Percentiles rank a stretch among this genome's conserved stretches.
Evolutionary conservation across 1,140 invertebrate species (phyloP).

Genomic region (Sipha flava): DNA sequence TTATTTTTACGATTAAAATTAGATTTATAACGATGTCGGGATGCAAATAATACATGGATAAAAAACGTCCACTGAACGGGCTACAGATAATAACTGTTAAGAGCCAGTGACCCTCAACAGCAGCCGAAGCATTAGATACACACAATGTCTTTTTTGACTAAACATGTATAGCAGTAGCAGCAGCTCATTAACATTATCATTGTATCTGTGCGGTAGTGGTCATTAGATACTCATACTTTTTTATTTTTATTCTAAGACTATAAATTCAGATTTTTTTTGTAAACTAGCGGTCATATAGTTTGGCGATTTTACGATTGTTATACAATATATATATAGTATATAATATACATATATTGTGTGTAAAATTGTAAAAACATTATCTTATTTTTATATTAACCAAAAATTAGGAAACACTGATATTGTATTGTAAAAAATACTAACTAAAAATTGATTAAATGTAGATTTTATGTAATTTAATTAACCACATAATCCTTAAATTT

Average conservation of each 20-base stretch:
- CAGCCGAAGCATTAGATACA: background rate
- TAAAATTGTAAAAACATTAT: background rate
- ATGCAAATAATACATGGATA: background rate
- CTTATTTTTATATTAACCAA: background rate
- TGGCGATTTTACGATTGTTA: constrained; percentile 8
- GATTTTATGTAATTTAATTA: background rate
- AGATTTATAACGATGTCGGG: background rate
- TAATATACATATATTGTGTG: background rate
- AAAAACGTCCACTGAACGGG: background rate
- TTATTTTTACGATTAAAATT: constrained; percentile 8
- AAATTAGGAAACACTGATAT: too few relatives aligned
- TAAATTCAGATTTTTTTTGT: background rate
- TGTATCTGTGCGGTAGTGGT: background rate
- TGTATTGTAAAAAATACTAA: background rate
- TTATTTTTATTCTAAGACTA: background rate
- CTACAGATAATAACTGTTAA: constrained; percentile 2
- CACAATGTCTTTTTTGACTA: background rate
- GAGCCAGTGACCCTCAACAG: background rate
- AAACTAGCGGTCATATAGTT: background rate
- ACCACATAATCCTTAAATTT: background rate
- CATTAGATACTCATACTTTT: background rate
- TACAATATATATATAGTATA: too few relatives aligned
- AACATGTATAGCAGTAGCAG: background rate
- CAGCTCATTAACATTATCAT: constrained; percentile 6
- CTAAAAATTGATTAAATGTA: background rate